These are phyloP conservation scores for Teleogryllus oceanicus DNA, from an alignment of 2,888 invertebrate genomes.

Conservation along the genomic window DNA sequence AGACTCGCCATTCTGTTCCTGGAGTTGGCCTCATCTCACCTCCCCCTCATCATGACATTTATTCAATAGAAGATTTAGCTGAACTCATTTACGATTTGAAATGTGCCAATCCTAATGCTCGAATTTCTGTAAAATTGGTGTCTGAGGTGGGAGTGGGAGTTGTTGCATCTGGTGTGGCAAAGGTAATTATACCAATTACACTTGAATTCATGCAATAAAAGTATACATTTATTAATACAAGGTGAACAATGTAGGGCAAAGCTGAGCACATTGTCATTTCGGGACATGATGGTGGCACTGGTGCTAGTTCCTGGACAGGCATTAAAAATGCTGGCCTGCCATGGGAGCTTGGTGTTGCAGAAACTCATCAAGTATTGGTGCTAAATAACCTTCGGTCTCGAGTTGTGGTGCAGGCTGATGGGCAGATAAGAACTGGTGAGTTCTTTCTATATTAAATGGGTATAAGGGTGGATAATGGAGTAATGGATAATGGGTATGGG, in stretches of 20 bases:
- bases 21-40: slow-evolving; percentile 98
- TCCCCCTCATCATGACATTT: slow-evolving; percentile 99
- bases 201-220: slow-evolving; percentile 12
- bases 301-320: slow-evolving; percentile 98
- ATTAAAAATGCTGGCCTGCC: slow-evolving; percentile 97
- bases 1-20: slow-evolving; percentile 90
- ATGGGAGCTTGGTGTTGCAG: slow-evolving; percentile 97
- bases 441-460: neutral
- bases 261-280: slow-evolving; percentile 98
- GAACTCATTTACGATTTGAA: slow-evolving; percentile 98
- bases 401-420: slow-evolving; percentile 93
- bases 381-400: slow-evolving; percentile 89
- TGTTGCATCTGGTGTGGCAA: slow-evolving; percentile 97
- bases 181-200: slow-evolving; percentile 55
- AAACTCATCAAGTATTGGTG: slow-evolving; percentile 95
- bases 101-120: slow-evolving; percentile 90
- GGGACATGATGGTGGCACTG: slow-evolving; percentile 98
- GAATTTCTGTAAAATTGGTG: slow-evolving; percentile 96
- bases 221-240: slow-evolving; percentile 30
- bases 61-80: slow-evolving; percentile 97
- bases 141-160: slow-evolving; percentile 99
- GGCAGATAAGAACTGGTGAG: slow-evolving; percentile 82
- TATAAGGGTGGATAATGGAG: too few species aligned
- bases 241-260: slow-evolving; percentile 66
- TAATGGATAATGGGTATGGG: too few species aligned